phyloP scores from a whole-genome alignment of 2,113 vertebrate genomes.

The Paradoxurus hermaphroditus region DNA sequence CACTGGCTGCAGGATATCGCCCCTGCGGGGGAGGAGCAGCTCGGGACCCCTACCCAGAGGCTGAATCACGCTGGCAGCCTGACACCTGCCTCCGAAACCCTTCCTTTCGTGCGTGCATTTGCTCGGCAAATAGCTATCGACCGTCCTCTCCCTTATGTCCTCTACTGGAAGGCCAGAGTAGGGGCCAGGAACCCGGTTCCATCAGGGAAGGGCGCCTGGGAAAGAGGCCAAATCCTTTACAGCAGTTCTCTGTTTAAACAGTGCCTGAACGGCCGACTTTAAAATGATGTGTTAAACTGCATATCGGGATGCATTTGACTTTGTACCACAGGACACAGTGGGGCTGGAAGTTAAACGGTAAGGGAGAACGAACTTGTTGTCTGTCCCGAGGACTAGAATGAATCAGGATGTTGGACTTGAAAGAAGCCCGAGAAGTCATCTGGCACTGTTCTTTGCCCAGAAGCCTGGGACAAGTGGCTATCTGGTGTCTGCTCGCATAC shows the following conservation, averaged over 20 bases:
- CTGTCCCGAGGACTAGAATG: not conserved
- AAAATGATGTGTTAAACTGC: conserved; percentile 51
- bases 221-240: conserved; percentile 64
- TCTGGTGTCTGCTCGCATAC: not conserved
- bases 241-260: conserved; percentile 59
- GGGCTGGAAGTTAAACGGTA: not conserved
- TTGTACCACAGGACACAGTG: not conserved
- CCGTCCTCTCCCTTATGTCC: conserved; percentile 34
- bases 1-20: not conserved
- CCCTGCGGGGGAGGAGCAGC: not conserved
- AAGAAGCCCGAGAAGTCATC: not conserved
- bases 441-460: not conserved
- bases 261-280: not conserved
- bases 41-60: not conserved
- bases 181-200: conserved; percentile 57
- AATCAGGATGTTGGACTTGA: not conserved
- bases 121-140: conserved; percentile 58
- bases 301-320: conserved; percentile 46
- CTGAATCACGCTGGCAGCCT: not conserved
- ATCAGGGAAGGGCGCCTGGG: conserved; percentile 60
- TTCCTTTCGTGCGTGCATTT: not conserved
- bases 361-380: not conserved
- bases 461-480: not conserved
- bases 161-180: conserved; percentile 45
- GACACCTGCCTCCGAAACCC: conserved; percentile 7